A percentile compares a stretch with the other conserved stretches of the same genome.
phyloP scores from a whole-genome alignment of 2,888 invertebrate genomes.

The Philhelius pedissequus region DNA sequence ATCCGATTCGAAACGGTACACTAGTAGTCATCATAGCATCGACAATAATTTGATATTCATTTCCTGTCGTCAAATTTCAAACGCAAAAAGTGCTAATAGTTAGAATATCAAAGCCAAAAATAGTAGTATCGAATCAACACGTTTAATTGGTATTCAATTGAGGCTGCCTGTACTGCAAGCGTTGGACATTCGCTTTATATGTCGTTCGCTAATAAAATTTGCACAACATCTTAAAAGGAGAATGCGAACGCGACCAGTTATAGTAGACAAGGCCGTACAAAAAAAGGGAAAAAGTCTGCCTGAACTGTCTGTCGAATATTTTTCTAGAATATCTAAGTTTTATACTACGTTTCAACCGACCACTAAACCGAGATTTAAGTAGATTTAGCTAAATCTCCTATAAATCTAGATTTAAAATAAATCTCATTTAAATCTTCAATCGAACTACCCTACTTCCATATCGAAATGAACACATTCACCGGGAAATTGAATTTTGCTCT shows the following conservation, averaged over 20 bases:
- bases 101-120: background rate
- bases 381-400: too few species aligned
- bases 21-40: constrained; percentile 18
- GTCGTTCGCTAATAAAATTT: constrained; percentile 29
- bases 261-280: background rate
- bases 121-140: background rate
- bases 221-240: constrained; percentile 39
- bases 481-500: too few species aligned
- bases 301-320: too few species aligned
- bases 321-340: background rate
- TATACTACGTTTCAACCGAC: too few species aligned
- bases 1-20: constrained; percentile 20
- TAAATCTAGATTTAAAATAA: too few species aligned
- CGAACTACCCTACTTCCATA: too few species aligned
- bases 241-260: background rate
- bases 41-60: constrained; percentile 31
- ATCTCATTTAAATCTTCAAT: too few species aligned
- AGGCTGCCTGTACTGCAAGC: constrained; percentile 11
- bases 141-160: constrained; percentile 49
- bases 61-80: constrained; percentile 55
- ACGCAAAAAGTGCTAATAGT: constrained; percentile 7
- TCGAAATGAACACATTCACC: too few species aligned
- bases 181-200: constrained; percentile 46
- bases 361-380: too few species aligned
- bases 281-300: background rate